Conservation (phyloP, 2,888 invertebrate species). For the Epirrhoe tristata region DNA sequence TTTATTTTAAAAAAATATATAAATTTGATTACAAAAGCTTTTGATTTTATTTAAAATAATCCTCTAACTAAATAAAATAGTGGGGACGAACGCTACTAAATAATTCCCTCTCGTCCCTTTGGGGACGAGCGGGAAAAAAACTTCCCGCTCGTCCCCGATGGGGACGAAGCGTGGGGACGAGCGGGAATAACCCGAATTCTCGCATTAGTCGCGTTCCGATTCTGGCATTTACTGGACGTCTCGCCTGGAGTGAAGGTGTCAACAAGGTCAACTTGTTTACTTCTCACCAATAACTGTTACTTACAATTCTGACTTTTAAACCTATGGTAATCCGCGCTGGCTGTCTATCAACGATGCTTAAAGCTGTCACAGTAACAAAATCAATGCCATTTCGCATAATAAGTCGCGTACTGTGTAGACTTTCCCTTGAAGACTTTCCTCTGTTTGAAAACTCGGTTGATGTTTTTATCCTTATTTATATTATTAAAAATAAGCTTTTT, state of each 20-base stretch:
- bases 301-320: slow-evolving; percentile 67
- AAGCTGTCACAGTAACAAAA: background rate
- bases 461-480: slow-evolving; percentile 20
- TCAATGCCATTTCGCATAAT: background rate
- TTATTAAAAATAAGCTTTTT: slow-evolving; percentile 23
- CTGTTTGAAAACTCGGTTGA: slow-evolving; percentile 1
- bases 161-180: too few relatives aligned
- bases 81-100: too few relatives aligned
- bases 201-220: slow-evolving; percentile 52
- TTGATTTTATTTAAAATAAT: too few relatives aligned
- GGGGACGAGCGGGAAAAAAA: too few relatives aligned
- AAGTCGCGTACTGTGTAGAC: background rate
- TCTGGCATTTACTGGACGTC: slow-evolving; percentile 48
- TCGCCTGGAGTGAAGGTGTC: slow-evolving; percentile 57
- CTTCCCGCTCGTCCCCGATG: too few relatives aligned
- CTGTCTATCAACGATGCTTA: slow-evolving; percentile 50
- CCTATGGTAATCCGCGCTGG: slow-evolving; percentile 63
- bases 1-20: too few relatives aligned
- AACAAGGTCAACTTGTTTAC: slow-evolving; percentile 76
- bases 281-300: slow-evolving; percentile 55
- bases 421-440: background rate
- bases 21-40: too few relatives aligned
- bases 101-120: too few relatives aligned
- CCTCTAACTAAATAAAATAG: too few relatives aligned
- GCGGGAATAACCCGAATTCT: too few relatives aligned